Base-by-base conservation (phyloP, 2,888 invertebrate genomes). In the Aromia moschata region DNA sequence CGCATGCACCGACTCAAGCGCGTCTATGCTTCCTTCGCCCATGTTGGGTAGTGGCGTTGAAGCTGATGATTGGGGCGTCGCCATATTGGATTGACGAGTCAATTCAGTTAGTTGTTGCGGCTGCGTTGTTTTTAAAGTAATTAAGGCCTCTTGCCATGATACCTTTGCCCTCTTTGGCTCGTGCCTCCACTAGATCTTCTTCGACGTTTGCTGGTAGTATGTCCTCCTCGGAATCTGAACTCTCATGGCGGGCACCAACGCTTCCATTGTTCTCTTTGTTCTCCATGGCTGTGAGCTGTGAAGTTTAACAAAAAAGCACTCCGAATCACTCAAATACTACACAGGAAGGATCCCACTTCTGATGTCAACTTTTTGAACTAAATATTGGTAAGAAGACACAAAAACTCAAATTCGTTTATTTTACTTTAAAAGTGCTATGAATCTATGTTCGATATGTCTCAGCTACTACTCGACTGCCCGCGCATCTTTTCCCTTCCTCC, bases 331-430 rank as follows among this genome's bases (percentile, higher is more conserved):
- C 25, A 25, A n/a, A n/a, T 7, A 25, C 25, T 25, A 7, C 25
- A 25, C 25, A 7, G 25, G 25, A 25, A n/a, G 3, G 4, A 25
- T 25, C 25, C 25, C 25, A 25, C 25, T 25, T 25, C 25, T 25
- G 25, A 25, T 25, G 25, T 25, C 7, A 25, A 25, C 25, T 57
- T 66, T n/a, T n/a, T n/a, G n/a, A n/a, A n/a, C n/a, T n/a, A n/a
- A n/a, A n/a, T n/a, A n/a, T n/a, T n/a, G n/a, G n/a, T n/a, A n/a
- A n/a, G n/a, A n/a, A n/a, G n/a, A n/a, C n/a, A n/a, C n/a, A n/a
- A n/a, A n/a, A n/a, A n/a, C n/a, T n/a, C n/a, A n/a, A n/a, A n/a
- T n/a, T n/a, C n/a, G n/a, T n/a, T n/a, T n/a, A n/a, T n/a, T n/a
- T n/a, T n/a, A n/a, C n/a, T n/a, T n/a, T n/a, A n/a, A n/a, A n/a